Evolutionary conservation across 2,888 invertebrate genomes (phyloP).

Genomic region (Catocala nupta): DNA sequence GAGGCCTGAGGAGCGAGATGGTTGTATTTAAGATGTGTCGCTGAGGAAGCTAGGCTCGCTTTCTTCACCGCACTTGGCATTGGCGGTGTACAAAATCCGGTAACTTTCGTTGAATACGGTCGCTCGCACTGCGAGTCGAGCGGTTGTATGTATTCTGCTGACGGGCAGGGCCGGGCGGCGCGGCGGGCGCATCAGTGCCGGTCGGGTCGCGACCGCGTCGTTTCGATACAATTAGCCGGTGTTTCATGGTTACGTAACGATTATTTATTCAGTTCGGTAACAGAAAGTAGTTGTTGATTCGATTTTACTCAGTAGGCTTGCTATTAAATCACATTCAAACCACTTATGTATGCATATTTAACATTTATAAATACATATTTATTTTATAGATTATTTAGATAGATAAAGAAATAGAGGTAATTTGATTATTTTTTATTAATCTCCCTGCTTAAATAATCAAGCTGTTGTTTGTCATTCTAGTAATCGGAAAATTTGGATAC

Average conservation of each 20-base stretch:
- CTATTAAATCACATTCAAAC: too few relatives aligned
- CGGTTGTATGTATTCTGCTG: slow-evolving; percentile 68
- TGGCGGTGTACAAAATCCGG: slow-evolving; percentile 84
- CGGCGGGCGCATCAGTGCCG: slow-evolving; percentile 51
- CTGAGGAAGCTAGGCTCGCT: slow-evolving; percentile 80
- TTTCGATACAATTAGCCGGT: slow-evolving; percentile 72
- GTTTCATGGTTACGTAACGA: slow-evolving; percentile 72
- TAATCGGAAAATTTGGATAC: too few relatives aligned
- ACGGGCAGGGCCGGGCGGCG: too few relatives aligned
- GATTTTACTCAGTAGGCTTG: too few relatives aligned
- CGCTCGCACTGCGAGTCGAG: slow-evolving; percentile 28
- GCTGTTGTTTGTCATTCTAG: too few relatives aligned
- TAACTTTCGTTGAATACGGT: slow-evolving; percentile 82
- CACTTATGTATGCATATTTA: too few relatives aligned
- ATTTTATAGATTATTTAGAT: too few relatives aligned
- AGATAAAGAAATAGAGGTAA: too few relatives aligned
- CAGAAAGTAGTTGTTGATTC: slow-evolving; percentile 50
- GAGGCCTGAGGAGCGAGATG: slow-evolving; percentile 72
- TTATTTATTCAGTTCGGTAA: slow-evolving; percentile 70
- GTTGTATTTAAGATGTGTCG: slow-evolving; percentile 68
- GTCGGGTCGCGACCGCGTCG: slow-evolving; percentile 57
- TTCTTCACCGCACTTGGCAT: slow-evolving; percentile 86
- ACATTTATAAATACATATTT: too few relatives aligned
- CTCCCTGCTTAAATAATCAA: too few relatives aligned
- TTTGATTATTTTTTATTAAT: too few relatives aligned